These are phyloP conservation scores for Theodoxus fluviatilis DNA, from an alignment of 2,888 invertebrate species.

Conservation along the genomic window DNA sequence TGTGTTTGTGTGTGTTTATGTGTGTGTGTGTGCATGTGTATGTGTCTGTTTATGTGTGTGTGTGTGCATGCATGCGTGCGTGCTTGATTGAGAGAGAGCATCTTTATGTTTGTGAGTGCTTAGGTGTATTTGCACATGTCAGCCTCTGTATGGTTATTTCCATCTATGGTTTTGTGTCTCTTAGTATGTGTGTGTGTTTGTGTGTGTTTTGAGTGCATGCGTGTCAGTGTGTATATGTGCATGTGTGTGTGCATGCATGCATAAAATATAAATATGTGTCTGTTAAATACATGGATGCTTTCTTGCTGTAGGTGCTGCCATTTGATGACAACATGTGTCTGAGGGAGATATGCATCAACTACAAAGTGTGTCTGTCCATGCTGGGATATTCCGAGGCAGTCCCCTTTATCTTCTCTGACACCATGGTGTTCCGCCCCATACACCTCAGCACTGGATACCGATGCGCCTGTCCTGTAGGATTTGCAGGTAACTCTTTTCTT, in stretches of 20 bases:
- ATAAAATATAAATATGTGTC: too few relatives aligned
- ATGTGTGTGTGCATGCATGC: too few relatives aligned
- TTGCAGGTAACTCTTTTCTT: slow-evolving; percentile 74
- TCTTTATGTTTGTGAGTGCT: not conserved
- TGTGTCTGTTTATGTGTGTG: too few relatives aligned
- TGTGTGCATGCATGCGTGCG: too few relatives aligned
- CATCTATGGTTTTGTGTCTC: not conserved
- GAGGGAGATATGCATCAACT: slow-evolving; percentile 92
- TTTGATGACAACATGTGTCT: slow-evolving; percentile 97
- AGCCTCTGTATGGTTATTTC: not conserved
- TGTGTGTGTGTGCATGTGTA: too few relatives aligned
- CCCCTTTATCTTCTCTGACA: slow-evolving; percentile 85
- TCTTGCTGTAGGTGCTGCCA: slow-evolving; percentile 76
- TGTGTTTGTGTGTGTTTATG: too few relatives aligned
- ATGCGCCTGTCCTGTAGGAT: slow-evolving; percentile 89
- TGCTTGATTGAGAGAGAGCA: too few relatives aligned
- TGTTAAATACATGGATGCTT: too few relatives aligned
- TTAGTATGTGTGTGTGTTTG: not conserved
- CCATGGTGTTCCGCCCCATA: slow-evolving; percentile 91
- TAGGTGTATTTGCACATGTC: not conserved
- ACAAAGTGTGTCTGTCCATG: slow-evolving; percentile 88
- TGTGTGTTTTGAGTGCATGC: not conserved
- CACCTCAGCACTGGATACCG: slow-evolving; percentile 93
- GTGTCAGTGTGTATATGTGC: not conserved
- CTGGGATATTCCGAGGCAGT: slow-evolving; percentile 90